These are phyloP conservation scores for Phataginus tetradactyla DNA, from an alignment of 2,797 vertebrate genomes.

Conservation along the genomic window DNA sequence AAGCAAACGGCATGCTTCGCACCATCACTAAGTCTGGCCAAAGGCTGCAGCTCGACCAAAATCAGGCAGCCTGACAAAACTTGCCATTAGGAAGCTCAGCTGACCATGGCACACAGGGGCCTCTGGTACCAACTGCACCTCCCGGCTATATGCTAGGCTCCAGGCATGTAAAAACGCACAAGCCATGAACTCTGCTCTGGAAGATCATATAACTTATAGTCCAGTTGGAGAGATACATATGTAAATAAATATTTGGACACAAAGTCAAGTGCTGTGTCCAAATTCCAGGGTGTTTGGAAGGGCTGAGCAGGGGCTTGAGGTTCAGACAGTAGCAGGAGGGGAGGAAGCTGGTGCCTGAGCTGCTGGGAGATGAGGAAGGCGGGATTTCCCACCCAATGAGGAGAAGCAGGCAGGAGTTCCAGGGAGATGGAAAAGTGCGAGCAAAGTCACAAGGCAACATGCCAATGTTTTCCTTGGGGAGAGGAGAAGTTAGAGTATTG, in stretches of 20 bases:
- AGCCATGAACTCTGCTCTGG: neutral
- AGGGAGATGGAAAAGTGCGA: neutral
- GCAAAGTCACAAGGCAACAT: neutral
- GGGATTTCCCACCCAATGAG: neutral
- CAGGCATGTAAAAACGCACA: neutral
- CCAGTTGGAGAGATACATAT: neutral
- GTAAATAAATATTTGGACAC: neutral
- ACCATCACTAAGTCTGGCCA: neutral
- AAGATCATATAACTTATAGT: neutral
- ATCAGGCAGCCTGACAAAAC: neutral
- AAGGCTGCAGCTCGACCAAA: neutral
- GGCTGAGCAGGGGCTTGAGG: accelerated
- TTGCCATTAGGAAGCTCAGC: neutral
- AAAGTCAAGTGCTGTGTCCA: no score
- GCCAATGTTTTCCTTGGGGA: neutral
- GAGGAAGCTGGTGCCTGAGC: accelerated
- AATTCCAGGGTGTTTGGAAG: accelerated
- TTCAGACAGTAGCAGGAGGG: accelerated
- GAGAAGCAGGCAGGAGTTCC: neutral
- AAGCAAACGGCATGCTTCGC: neutral
- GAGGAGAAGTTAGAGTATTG: accelerated
- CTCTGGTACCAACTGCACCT: neutral
- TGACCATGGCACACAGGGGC: accelerated
- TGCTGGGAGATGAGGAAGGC: neutral
- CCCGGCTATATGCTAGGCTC: neutral